Base-by-base conservation (phyloP, 1,140 invertebrate species). In the Eciton burchellii region DNA sequence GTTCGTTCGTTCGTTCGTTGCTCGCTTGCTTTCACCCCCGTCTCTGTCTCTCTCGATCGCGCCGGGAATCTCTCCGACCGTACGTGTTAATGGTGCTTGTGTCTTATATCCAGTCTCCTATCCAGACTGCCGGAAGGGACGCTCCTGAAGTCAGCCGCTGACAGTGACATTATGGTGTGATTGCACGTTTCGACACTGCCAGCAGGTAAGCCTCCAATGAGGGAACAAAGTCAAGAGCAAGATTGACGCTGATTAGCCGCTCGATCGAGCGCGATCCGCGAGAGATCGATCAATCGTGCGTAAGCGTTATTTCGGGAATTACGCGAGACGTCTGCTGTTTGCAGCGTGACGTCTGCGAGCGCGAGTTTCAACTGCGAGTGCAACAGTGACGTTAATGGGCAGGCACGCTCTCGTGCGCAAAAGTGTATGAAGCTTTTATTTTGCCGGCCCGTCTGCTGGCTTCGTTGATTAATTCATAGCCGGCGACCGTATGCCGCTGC, bases 141-240 rank as follows among this genome's bases (percentile, higher is more conserved):
- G n/a, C 43, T 60, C 71, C 1, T 24, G 47, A 11, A 29, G 35
- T 68, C 74, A 68, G 62, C 21, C 74, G 47, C 14, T 57, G 74
- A 68, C 74, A 45, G 74, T 79, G 74, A 79, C 60, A 79, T 12
- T 29, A 79, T 79, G 74, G 63, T 68, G 74, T 79, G 74, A 79
- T 57, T 70, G 35, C 35, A 68, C n/a, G n/a, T n/a, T n/a, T 45
- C 74, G 74, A 79, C 49, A 11, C 43, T 21, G 49, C 2, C 19
- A 79, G 12, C 74, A 79, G 74, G 74, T 79, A 21, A 70, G 74
- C 0, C 11, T 19, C n/a, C 14, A 14, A 11, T 26, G 21, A 19
- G 24, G n/a, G n/a, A n/a, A n/a, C n/a, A 59, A 29, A 56, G 45
- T 45, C 19, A 19, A 57, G 49, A 79, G n/a, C n/a, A 26, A 21